Evolutionary conservation across 2,888 invertebrate genomes (phyloP).

Genomic region (Machimus atricapillus): DNA sequence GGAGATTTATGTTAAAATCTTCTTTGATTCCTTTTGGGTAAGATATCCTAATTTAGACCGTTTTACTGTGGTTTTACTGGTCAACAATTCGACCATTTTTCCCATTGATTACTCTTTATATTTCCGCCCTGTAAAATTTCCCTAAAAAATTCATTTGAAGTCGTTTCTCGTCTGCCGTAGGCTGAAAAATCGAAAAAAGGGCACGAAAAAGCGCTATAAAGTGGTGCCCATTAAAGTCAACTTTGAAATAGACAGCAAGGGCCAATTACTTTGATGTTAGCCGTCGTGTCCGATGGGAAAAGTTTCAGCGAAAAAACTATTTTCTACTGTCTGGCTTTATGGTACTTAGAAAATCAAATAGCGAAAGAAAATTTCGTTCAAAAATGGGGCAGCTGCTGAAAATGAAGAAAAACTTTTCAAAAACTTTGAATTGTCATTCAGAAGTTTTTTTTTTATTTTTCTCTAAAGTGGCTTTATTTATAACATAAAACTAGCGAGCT

Average conservation of each 20-base stretch:
- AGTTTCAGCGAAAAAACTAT: constrained; percentile 19
- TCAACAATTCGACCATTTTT: neutral
- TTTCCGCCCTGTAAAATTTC: neutral
- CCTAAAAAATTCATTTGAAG: neutral
- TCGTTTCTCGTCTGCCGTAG: neutral
- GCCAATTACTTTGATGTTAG: constrained; percentile 33
- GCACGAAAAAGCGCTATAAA: neutral
- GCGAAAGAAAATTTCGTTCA: constrained; percentile 29
- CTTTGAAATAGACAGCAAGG: constrained; percentile 17
- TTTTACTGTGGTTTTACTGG: neutral
- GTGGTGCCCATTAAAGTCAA: constrained; percentile 21
- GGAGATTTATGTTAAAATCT: too few relatives aligned
- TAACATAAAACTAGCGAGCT: neutral
- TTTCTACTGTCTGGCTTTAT: constrained; percentile 36
- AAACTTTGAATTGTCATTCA: constrained; percentile 32
- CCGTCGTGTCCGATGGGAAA: constrained; percentile 17
- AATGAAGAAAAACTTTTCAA: constrained; percentile 21
- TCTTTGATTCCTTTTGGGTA: neutral
- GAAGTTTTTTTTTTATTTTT: neutral
- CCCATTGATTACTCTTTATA: neutral
- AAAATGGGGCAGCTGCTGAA: constrained; percentile 20
- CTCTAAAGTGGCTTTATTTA: constrained; percentile 15
- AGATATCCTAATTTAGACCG: neutral
- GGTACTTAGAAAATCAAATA: constrained; percentile 25
- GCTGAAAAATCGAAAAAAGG: neutral